phyloP scores from a whole-genome alignment of 1,140 invertebrate species.

The Aphis craccivora region DNA sequence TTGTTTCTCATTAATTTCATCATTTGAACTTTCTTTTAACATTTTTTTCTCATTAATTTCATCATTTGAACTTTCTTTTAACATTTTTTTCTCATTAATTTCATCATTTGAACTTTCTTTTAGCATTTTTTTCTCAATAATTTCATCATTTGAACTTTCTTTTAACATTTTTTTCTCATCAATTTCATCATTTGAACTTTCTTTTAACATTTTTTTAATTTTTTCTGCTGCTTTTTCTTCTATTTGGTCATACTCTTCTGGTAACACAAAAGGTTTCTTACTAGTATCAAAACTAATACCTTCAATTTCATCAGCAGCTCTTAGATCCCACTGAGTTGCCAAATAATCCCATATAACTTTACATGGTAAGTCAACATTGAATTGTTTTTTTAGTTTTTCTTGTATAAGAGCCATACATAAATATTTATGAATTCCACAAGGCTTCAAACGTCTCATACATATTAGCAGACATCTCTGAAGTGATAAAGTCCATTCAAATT shows the following conservation, averaged over 20 bases:
- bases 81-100: neutral
- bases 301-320: neutral
- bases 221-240: neutral
- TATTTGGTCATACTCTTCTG: neutral
- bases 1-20: constrained; percentile 8
- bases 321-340: neutral
- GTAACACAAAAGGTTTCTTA: neutral
- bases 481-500: neutral
- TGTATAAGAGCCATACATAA: neutral
- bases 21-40: neutral
- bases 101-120: neutral
- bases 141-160: neutral
- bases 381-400: neutral
- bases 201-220: neutral
- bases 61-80: neutral
- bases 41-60: neutral
- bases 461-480: neutral
- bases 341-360: neutral
- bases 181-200: constrained; percentile 15
- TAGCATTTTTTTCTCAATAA: neutral
- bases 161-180: neutral
- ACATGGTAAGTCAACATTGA: neutral
- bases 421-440: constrained; percentile 15
- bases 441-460: constrained; percentile 11
- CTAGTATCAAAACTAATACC: neutral